Evolutionary conservation across 1,140 invertebrate species (phyloP).

Genomic region (Yoshiicerus persimilis): DNA sequence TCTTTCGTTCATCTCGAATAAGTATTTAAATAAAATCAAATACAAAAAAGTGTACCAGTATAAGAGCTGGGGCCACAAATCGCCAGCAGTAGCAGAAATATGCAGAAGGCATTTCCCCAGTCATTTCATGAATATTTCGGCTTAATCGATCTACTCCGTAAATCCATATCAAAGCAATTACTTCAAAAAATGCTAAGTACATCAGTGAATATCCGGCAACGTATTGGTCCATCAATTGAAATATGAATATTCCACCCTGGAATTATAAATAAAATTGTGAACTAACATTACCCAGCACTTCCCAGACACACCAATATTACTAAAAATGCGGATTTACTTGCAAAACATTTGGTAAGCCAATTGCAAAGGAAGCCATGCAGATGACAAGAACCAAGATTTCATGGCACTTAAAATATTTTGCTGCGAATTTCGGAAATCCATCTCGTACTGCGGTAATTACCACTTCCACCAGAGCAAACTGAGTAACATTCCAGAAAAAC

Average conservation of each 20-base stretch:
- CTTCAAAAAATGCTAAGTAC: constrained; percentile 88
- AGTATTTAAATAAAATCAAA: too few species aligned
- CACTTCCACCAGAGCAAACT: constrained; percentile 88
- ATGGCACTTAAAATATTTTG: constrained; percentile 76
- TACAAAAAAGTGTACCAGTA: too few species aligned
- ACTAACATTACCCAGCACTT: not conserved
- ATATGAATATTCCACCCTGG: constrained; percentile 88
- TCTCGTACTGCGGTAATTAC: constrained; percentile 90
- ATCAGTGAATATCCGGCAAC: constrained; percentile 86
- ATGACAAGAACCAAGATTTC: constrained; percentile 81
- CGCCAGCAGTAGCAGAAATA: constrained; percentile 87
- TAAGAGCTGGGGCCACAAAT: constrained; percentile 72
- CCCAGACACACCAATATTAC: not conserved
- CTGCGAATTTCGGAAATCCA: constrained; percentile 81
- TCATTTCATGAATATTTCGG: constrained; percentile 84
- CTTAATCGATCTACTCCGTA: constrained; percentile 81
- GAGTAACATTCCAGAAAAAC: constrained; percentile 25
- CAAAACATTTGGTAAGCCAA: constrained; percentile 81
- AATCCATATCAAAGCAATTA: constrained; percentile 85
- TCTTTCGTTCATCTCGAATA: too few species aligned
- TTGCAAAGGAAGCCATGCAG: constrained; percentile 77
- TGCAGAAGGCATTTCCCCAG: constrained; percentile 70
- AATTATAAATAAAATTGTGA: not conserved
- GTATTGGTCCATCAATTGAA: constrained; percentile 90
- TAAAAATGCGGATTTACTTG: constrained; percentile 59